Percentiles rank a stretch among this genome's conserved stretches.
These are phyloP conservation scores for Aporophyla lueneburgensis DNA, from an alignment of 2,888 invertebrate species.

Conservation along the genomic window DNA sequence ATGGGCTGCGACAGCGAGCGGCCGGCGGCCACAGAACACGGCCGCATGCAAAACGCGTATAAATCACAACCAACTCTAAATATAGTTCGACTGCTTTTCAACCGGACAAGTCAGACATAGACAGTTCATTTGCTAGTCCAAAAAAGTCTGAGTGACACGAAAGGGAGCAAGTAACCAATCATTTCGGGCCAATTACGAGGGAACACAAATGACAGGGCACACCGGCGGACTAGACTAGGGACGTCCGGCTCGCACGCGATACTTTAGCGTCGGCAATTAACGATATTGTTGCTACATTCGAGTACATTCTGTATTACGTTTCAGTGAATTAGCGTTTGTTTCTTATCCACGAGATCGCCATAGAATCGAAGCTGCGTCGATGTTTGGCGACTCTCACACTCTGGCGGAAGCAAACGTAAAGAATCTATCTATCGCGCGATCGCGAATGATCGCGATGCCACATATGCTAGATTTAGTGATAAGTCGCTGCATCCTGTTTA, in stretches of 20 bases:
- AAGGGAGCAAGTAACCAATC: conserved; percentile 54
- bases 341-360: neutral
- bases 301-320: conserved; percentile 1
- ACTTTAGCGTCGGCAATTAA: conserved; percentile 8
- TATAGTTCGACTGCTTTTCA: conserved; percentile 54
- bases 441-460: conserved; percentile 8
- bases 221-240: neutral
- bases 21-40: conserved; percentile 1
- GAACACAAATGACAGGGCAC: conserved; percentile 54
- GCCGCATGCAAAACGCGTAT: conserved; percentile 57
- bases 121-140: conserved; percentile 61
- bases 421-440: neutral
- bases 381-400: neutral
- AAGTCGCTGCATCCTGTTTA: conserved; percentile 11
- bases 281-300: conserved; percentile 1
- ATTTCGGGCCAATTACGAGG: conserved; percentile 60
- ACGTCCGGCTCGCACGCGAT: conserved; percentile 30
- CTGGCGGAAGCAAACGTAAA: neutral
- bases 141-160: conserved; percentile 56
- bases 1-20: conserved; percentile 8
- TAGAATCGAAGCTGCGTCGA: neutral
- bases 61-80: conserved; percentile 47
- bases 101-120: conserved; percentile 39
- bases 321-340: conserved; percentile 19
- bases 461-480: conserved; percentile 10